Conservation (phyloP, 1,140 invertebrate species). For the Zaprionus ghesquierei region DNA sequence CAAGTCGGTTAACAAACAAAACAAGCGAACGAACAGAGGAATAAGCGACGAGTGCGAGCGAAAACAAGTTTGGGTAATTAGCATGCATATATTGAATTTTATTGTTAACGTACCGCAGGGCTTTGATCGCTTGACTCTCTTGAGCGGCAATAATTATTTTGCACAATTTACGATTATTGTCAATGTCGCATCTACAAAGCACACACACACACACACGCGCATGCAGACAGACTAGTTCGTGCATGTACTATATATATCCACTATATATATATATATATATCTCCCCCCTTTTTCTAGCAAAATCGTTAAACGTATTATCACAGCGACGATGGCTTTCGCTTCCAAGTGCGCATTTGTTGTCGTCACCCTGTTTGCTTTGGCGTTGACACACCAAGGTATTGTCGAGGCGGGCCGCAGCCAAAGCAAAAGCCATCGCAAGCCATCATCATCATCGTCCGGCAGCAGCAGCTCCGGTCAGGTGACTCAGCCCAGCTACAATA, state of each 20-base stretch:
- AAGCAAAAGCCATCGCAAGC: slow-evolving; percentile 60
- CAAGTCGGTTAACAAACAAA: neutral
- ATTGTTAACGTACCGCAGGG: slow-evolving; percentile 24
- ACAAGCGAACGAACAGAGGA: slow-evolving; percentile 13
- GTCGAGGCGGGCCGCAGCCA: slow-evolving; percentile 68
- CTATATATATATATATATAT: neutral
- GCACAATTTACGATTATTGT: slow-evolving; percentile 21
- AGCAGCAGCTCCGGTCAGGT: slow-evolving; percentile 76
- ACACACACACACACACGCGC: neutral
- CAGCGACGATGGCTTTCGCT: slow-evolving; percentile 34
- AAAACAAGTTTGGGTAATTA: slow-evolving; percentile 71
- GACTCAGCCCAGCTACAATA: slow-evolving; percentile 64
- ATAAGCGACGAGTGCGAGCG: neutral
- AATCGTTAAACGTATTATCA: slow-evolving; percentile 49
- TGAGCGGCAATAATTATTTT: slow-evolving; percentile 22
- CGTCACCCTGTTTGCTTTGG: slow-evolving; percentile 40
- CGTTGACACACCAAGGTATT: slow-evolving; percentile 58
- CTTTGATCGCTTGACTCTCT: slow-evolving; percentile 33
- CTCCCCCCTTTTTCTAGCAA: slow-evolving; percentile 7
- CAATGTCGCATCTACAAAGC: neutral
- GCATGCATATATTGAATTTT: slow-evolving; percentile 51
- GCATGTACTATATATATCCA: neutral
- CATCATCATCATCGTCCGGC: slow-evolving; percentile 47
- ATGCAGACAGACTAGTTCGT: neutral
- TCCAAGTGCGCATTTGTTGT: slow-evolving; percentile 46